Percentiles rank a stretch among this genome's conserved stretches.
phyloP scores from a whole-genome alignment of 2,888 invertebrate genomes.

The Invenusta paracnida region DNA sequence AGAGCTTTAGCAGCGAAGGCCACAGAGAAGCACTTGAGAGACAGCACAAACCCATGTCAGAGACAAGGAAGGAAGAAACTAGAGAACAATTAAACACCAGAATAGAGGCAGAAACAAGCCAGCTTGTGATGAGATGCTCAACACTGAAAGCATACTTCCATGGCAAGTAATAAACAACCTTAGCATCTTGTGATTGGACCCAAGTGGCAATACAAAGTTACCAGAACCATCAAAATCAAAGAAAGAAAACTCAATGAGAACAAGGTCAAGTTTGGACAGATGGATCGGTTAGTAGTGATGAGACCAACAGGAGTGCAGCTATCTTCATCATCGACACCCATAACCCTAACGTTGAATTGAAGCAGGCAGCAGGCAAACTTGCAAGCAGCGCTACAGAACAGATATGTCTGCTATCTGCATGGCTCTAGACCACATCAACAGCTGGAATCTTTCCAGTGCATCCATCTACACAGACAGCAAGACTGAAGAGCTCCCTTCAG shows the following conservation, averaged over 20 bases:
- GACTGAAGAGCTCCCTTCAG: no score
- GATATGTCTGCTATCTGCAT: no score
- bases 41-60: not conserved
- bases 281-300: not conserved
- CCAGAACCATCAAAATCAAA: not conserved
- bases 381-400: no score
- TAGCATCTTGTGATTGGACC: not conserved
- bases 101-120: not conserved
- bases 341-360: no score
- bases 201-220: not conserved
- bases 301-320: not conserved
- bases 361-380: no score
- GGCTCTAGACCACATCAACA: no score
- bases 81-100: not conserved
- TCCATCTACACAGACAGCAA: no score
- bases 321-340: not conserved
- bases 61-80: not conserved
- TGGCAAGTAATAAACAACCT: not conserved
- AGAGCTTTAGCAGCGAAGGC: not conserved
- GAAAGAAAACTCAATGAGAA: no score
- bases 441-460: no score
- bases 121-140: not conserved
- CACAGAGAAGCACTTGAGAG: slow-evolving; percentile 48
- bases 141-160: not conserved
- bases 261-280: not conserved